These are phyloP conservation scores for Knipowitschia caucasica DNA, from an alignment of 2,797 vertebrate genomes.

Conservation along the genomic window DNA sequence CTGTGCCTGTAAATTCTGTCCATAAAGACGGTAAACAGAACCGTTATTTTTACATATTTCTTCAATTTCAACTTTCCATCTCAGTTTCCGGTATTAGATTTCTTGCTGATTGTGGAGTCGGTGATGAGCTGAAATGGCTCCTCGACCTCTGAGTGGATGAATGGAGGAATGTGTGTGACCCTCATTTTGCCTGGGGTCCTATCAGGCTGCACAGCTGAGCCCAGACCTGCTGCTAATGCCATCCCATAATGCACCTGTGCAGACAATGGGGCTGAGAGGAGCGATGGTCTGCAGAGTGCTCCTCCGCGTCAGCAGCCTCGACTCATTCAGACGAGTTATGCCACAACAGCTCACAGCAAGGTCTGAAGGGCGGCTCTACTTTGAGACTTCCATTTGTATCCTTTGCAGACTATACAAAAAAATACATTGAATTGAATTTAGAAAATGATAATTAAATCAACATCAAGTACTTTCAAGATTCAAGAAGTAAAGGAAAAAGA, in stretches of 20 bases:
- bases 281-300: constrained; percentile 51
- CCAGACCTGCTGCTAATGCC: constrained; percentile 58
- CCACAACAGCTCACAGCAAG: no score
- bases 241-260: constrained; percentile 50
- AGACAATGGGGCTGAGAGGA: constrained; percentile 57
- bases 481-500: no score
- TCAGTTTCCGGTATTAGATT: constrained; percentile 28
- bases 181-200: constrained; percentile 48
- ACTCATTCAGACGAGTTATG: constrained; percentile 62
- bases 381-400: no score
- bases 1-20: no score
- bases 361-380: no score
- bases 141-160: constrained; percentile 58
- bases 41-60: constrained; percentile 23
- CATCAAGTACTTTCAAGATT: no score
- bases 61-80: constrained; percentile 18
- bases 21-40: not conserved
- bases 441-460: no score
- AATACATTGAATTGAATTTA: no score
- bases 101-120: constrained; percentile 31
- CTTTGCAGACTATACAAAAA: no score
- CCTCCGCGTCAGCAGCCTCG: constrained; percentile 59
- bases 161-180: constrained; percentile 54
- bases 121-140: constrained; percentile 44
- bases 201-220: constrained; percentile 57